Percentiles rank a stretch among this genome's conserved stretches.
phyloP scores from a whole-genome alignment of 1,140 invertebrate species.

The Drosophila saltans region DNA sequence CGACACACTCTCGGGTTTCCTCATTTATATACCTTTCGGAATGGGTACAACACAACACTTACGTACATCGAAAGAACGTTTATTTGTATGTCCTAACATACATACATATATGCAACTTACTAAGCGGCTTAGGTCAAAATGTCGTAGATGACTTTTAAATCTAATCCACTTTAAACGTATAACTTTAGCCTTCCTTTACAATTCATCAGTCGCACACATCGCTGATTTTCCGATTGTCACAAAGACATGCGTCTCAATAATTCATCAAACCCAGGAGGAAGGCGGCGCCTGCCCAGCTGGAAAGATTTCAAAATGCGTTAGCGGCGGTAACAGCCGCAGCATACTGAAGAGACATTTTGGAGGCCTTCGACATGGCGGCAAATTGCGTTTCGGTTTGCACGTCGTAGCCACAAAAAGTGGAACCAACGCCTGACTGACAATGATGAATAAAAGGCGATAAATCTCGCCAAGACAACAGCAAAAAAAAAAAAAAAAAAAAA shows the following conservation, averaged over 20 bases:
- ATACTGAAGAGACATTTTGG: slow-evolving; percentile 18
- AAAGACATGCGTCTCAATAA: slow-evolving; percentile 76
- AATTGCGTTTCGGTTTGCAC: slow-evolving; percentile 74
- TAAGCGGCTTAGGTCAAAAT: slow-evolving; percentile 71
- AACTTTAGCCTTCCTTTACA: slow-evolving; percentile 22
- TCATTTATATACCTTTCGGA: no score
- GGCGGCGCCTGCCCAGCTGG: not conserved
- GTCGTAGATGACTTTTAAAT: slow-evolving; percentile 72
- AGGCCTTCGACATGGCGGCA: slow-evolving; percentile 69
- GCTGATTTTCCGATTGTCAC: slow-evolving; percentile 77
- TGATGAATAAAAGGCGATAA: slow-evolving; percentile 79
- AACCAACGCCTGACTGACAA: slow-evolving; percentile 63
- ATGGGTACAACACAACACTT: slow-evolving; percentile 2
- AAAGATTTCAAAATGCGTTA: slow-evolving; percentile 37
- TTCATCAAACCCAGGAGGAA: slow-evolving; percentile 72
- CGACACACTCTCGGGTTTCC: no score
- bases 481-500: slow-evolving; percentile 24
- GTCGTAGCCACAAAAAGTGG: slow-evolving; percentile 69
- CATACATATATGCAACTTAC: not conserved
- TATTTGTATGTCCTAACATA: not conserved
- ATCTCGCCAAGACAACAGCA: slow-evolving; percentile 53
- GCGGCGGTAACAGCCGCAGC: slow-evolving; percentile 1
- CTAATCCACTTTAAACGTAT: slow-evolving; percentile 54
- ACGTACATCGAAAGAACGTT: not conserved
- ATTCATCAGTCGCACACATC: slow-evolving; percentile 65